Evolutionary conservation across 2,888 invertebrate genomes (phyloP), one percentile per base, ranked within the genome.

Genomic region (Sinopyrophorus schimmeli): DNA sequence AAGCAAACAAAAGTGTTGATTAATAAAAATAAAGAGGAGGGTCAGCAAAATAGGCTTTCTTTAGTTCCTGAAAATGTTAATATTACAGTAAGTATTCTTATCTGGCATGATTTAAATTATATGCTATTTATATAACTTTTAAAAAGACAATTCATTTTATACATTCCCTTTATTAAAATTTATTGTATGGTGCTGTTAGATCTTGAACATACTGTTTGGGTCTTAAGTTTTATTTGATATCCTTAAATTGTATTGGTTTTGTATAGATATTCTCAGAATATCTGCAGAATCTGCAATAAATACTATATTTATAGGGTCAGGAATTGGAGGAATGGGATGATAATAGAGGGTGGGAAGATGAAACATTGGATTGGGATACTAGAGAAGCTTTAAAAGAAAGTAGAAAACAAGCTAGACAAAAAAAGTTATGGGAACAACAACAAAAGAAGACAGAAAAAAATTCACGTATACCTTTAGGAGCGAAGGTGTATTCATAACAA

Each of bases 1-100:
- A 78, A 73, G 40, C 83, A 82, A 62, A 72, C 74, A 0, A 83
- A 81, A 68, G 63, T 82, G 32, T 70, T 80, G 38, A 68, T 83
- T 15, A 72, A 72, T 28, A 58, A 58, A 7, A 47, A 58, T 5
- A 64, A 63, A 10, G 54, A 57, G 28, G 35, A 43, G 26, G 60
- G 65, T 32, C 60, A 64, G 32, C 62, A 62, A 39, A 64, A 58
- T 52, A 57, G 65, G 39, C 58, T 69, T 37, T 65, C 61, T 26
- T 57, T 67, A 9, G 53, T 54, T 30, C 65, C 64, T 11, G 61
- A 63, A 46, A 20, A 46, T 21, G 43, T 54, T 9, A 54, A 46
- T 44, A 44, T 59, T 34, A 37, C 59, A 28, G 66, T 66, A 55
- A 60, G 57, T 55, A 14, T 9, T 23, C 6, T 18, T 18, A 18